phyloP scores from a whole-genome alignment of 2,888 invertebrate genomes.

The Caenorhabditis uteleia region DNA sequence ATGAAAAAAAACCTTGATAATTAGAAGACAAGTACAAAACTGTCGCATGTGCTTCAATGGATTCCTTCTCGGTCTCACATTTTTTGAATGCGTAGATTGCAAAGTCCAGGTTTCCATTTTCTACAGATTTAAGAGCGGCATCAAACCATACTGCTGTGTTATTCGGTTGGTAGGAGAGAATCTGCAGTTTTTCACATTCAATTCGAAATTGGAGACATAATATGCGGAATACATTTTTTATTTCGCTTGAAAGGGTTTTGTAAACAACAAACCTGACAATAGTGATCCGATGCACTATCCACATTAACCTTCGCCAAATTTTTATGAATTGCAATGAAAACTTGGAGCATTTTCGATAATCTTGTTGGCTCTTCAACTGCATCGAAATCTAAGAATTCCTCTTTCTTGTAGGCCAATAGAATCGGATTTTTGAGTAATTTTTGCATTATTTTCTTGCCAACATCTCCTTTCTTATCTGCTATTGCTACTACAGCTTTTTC shows the following conservation, averaged over 20 bases:
- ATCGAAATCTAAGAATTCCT: constrained; percentile 26
- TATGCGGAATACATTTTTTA: neutral
- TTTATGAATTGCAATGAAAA: constrained; percentile 45
- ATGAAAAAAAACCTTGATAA: constrained; percentile 19
- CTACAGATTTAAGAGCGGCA: constrained; percentile 33
- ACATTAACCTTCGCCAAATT: constrained; percentile 39
- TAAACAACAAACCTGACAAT: constrained; percentile 40
- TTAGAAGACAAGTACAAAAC: constrained; percentile 32
- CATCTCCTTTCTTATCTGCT: constrained; percentile 26
- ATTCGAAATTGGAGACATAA: no score
- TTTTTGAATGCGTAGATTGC: constrained; percentile 38
- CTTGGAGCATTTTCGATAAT: constrained; percentile 41
- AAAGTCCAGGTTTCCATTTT: constrained; percentile 41
- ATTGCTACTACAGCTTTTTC: constrained; percentile 33
- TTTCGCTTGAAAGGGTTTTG: neutral
- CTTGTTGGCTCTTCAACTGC: constrained; percentile 19
- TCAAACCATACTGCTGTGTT: constrained; percentile 41
- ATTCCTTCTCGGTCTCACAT: constrained; percentile 29
- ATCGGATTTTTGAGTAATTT: constrained; percentile 38
- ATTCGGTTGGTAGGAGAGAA: constrained; percentile 40
- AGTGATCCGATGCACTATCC: constrained; percentile 32
- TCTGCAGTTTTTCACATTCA: no score
- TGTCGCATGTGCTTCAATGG: constrained; percentile 27
- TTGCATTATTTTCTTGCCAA: constrained; percentile 25
- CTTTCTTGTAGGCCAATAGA: constrained; percentile 13